These are phyloP conservation scores for Acanthiza pusilla DNA, from an alignment of 2,797 vertebrate genomes.

Conservation along the genomic window DNA sequence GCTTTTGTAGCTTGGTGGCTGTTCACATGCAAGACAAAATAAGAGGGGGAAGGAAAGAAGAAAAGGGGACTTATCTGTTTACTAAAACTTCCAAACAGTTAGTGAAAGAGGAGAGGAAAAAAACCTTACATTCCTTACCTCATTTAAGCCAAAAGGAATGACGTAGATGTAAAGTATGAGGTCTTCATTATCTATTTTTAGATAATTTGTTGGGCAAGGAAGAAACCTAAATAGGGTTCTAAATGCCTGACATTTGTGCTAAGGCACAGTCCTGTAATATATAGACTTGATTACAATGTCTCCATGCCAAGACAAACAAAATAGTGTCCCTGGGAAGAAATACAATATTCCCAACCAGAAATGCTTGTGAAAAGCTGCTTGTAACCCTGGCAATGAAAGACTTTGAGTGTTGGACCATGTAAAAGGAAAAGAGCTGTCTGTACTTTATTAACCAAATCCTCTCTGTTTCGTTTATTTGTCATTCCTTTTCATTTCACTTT, in stretches of 20 bases:
- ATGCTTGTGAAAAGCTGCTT: slow-evolving; percentile 61
- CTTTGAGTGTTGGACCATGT: slow-evolving; percentile 32
- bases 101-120: neutral
- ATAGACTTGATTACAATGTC: slow-evolving; percentile 64
- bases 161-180: slow-evolving; percentile 44
- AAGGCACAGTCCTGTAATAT: slow-evolving; percentile 43
- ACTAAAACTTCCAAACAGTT: neutral
- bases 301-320: slow-evolving; percentile 67
- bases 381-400: slow-evolving; percentile 74
- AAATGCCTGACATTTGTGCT: slow-evolving; percentile 55
- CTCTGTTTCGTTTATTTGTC: slow-evolving; percentile 45
- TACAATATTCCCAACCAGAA: slow-evolving; percentile 68
- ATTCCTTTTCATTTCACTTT: neutral
- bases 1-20: neutral
- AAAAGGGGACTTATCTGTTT: neutral
- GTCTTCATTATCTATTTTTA: slow-evolving; percentile 67
- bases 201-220: slow-evolving; percentile 59
- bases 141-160: slow-evolving; percentile 22
- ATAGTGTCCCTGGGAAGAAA: slow-evolving; percentile 69
- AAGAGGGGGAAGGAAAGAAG: neutral
- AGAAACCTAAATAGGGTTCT: slow-evolving; percentile 61
- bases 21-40: slow-evolving; percentile 1
- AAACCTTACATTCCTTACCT: neutral
- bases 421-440: slow-evolving; percentile 56
- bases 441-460: slow-evolving; percentile 53